Conservation (phyloP, 2,113 vertebrate genomes). For the Phyllostomus hastatus region DNA sequence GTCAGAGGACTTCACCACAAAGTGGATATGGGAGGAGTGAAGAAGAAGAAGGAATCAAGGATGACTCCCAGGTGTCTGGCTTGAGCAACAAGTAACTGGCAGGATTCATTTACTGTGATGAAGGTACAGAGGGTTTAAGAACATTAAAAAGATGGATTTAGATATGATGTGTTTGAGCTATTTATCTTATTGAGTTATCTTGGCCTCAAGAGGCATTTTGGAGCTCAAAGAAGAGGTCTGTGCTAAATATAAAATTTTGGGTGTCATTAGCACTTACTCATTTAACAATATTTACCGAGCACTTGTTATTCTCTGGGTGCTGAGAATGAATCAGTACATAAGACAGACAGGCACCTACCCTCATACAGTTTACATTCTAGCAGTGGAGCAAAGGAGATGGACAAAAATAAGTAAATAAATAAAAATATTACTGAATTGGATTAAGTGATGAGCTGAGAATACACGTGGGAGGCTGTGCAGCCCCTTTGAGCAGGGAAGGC, state of each 20-base stretch:
- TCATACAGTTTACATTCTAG: neutral
- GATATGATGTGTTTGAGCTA: neutral
- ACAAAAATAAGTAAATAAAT: neutral
- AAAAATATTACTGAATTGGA: neutral
- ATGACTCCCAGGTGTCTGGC: neutral
- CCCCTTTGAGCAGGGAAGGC: neutral
- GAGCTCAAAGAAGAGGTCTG: neutral
- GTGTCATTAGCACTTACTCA: neutral
- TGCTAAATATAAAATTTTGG: neutral
- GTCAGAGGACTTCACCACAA: neutral
- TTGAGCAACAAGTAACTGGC: neutral
- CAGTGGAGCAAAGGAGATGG: neutral
- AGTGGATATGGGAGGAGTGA: neutral
- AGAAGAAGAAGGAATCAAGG: no score
- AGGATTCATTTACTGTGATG: neutral
- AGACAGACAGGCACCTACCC: neutral
- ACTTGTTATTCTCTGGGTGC: neutral
- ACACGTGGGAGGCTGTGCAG: neutral
- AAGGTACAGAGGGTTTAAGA: neutral
- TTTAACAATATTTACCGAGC: neutral
- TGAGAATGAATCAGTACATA: neutral
- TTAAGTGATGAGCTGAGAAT: no score
- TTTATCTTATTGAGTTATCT: neutral
- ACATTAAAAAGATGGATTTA: neutral
- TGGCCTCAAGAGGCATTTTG: neutral